These are phyloP conservation scores for Acanthis flammea DNA, from an alignment of 2,797 vertebrate species.

Conservation along the genomic window DNA sequence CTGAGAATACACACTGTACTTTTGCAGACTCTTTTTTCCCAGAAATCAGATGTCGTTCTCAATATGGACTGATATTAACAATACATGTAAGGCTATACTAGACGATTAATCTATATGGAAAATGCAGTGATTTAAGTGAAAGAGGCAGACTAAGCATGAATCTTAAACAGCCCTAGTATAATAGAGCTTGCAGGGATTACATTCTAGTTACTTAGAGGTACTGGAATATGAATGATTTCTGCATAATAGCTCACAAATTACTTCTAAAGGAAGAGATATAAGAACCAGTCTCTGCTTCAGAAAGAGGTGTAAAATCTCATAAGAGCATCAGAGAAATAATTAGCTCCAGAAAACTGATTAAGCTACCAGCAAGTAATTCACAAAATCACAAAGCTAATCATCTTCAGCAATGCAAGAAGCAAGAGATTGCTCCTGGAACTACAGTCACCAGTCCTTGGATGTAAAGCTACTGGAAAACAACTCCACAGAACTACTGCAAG, in stretches of 20 bases:
- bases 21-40: neutral
- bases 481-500: neutral
- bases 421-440: neutral
- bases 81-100: neutral
- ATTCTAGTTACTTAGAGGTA: neutral
- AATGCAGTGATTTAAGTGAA: neutral
- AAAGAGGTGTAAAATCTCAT: neutral
- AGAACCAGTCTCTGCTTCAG: neutral
- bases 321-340: neutral
- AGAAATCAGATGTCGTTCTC: neutral
- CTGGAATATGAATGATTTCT: neutral
- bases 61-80: neutral
- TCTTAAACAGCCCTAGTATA: neutral
- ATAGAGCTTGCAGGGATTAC: neutral
- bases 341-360: neutral
- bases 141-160: neutral
- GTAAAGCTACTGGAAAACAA: neutral
- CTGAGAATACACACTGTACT: neutral
- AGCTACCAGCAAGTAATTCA: neutral
- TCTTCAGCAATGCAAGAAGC: neutral
- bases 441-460: neutral
- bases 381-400: neutral
- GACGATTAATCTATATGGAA: neutral
- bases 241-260: neutral
- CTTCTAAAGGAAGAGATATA: neutral